Conservation (phyloP, 2,888 invertebrate species). For the Pristionchus mayeri region DNA sequence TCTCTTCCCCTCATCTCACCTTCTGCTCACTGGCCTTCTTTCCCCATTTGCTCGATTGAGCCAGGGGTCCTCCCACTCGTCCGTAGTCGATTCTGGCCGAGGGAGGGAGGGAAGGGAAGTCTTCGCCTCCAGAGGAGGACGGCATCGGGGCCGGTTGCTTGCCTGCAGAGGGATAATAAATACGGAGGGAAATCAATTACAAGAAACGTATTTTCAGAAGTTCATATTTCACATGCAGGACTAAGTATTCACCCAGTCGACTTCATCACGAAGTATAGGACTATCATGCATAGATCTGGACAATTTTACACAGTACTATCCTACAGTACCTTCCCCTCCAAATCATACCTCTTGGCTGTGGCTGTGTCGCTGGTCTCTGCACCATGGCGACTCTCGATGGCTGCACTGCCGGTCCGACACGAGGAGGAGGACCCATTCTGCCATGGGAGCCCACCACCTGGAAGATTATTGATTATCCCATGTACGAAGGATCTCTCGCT, state of each 20-base stretch:
- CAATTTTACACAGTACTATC: too few species aligned
- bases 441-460: too few species aligned
- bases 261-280: too few species aligned
- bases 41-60: not conserved
- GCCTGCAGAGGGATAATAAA: not conserved
- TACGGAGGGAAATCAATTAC: too few species aligned
- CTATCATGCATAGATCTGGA: too few species aligned
- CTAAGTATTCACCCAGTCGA: too few species aligned
- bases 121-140: conserved; percentile 42
- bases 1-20: not conserved
- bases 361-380: not conserved
- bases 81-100: conserved; percentile 28
- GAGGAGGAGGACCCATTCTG: conserved; percentile 38
- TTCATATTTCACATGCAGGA: too few species aligned
- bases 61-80: conserved; percentile 16
- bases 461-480: not conserved
- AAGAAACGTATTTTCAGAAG: too few species aligned
- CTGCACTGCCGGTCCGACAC: conserved; percentile 11
- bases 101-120: conserved; percentile 50
- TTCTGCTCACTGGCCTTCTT: conserved; percentile 36
- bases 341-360: not conserved
- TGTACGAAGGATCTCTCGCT: not conserved
- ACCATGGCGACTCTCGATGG: conserved; percentile 26
- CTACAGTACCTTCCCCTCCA: not conserved
- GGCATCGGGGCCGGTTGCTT: conserved; percentile 42